phyloP scores from a whole-genome alignment of 2,797 vertebrate species.

The Buceros bicornis region DNA sequence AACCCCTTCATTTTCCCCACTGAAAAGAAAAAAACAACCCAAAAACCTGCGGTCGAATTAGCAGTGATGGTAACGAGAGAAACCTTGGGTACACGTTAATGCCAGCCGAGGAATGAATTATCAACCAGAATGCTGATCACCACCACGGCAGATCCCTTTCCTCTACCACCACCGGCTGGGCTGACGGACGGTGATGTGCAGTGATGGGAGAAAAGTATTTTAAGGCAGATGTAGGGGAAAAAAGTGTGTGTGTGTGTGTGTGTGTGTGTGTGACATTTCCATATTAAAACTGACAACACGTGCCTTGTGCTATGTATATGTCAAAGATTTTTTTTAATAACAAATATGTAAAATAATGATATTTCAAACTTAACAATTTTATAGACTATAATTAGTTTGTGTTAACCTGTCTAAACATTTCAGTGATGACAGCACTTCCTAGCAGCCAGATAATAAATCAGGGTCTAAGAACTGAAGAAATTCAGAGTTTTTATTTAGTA shows the following conservation, averaged over 20 bases:
- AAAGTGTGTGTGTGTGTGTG: neutral
- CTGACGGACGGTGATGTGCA: neutral
- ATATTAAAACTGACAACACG: neutral
- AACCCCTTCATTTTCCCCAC: neutral
- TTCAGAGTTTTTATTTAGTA: slow-evolving; percentile 2
- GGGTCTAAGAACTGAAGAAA: neutral
- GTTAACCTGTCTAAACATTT: slow-evolving; percentile 25
- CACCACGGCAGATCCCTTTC: neutral
- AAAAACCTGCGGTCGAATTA: neutral
- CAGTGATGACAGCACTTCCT: slow-evolving; percentile 34
- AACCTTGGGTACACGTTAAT: neutral
- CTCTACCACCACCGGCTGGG: accelerated
- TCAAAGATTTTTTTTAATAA: neutral
- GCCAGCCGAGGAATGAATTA: neutral
- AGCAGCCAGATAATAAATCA: slow-evolving; percentile 44
- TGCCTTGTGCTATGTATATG: accelerated
- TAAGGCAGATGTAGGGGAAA: neutral
- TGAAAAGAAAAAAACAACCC: too few species aligned
- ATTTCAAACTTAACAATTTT: slow-evolving; percentile 1
- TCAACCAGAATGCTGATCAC: neutral
- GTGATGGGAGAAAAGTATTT: neutral
- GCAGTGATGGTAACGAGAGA: neutral
- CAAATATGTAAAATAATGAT: neutral
- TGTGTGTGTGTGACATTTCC: neutral
- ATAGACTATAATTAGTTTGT: slow-evolving; percentile 11